Evolutionary conservation across 2,888 invertebrate species (phyloP).

Genomic region (Argynnis bischoffii): DNA sequence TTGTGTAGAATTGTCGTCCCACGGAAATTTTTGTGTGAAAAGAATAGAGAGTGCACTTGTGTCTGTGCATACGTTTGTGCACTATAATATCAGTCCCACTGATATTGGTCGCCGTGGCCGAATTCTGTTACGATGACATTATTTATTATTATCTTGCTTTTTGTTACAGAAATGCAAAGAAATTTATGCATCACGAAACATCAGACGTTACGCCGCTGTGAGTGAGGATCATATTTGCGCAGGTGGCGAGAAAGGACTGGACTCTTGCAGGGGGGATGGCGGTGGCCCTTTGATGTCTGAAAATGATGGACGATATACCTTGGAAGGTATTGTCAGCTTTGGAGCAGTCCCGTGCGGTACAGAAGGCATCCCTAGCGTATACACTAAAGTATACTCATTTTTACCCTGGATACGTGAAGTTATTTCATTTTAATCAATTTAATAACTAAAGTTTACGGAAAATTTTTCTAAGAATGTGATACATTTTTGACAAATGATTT

Average conservation of each 20-base stretch:
- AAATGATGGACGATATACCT: slow-evolving; percentile 33
- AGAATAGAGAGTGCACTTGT: too few relatives aligned
- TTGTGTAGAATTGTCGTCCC: too few relatives aligned
- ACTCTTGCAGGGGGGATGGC: slow-evolving; percentile 86
- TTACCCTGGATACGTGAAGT: slow-evolving; percentile 42
- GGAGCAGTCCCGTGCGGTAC: slow-evolving; percentile 42
- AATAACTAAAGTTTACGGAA: neutral
- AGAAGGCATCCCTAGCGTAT: slow-evolving; percentile 42
- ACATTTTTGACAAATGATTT: slow-evolving; percentile 1
- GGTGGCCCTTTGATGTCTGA: slow-evolving; percentile 84
- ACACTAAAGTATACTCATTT: slow-evolving; percentile 43
- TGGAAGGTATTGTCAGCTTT: slow-evolving; percentile 44
- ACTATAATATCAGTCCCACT: neutral
- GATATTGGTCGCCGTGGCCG: neutral
- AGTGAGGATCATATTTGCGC: slow-evolving; percentile 48
- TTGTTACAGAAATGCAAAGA: slow-evolving; percentile 39
- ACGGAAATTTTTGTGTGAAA: too few relatives aligned
- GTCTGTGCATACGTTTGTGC: too few relatives aligned
- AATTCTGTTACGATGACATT: neutral
- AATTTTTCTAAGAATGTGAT: slow-evolving; percentile 12
- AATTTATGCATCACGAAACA: slow-evolving; percentile 31
- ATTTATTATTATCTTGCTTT: neutral
- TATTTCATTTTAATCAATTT: slow-evolving; percentile 20
- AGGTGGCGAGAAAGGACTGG: slow-evolving; percentile 77
- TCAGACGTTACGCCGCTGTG: slow-evolving; percentile 28